These are phyloP conservation scores for Tetragonisca angustula DNA, from an alignment of 2,888 invertebrate species.

Conservation along the genomic window DNA sequence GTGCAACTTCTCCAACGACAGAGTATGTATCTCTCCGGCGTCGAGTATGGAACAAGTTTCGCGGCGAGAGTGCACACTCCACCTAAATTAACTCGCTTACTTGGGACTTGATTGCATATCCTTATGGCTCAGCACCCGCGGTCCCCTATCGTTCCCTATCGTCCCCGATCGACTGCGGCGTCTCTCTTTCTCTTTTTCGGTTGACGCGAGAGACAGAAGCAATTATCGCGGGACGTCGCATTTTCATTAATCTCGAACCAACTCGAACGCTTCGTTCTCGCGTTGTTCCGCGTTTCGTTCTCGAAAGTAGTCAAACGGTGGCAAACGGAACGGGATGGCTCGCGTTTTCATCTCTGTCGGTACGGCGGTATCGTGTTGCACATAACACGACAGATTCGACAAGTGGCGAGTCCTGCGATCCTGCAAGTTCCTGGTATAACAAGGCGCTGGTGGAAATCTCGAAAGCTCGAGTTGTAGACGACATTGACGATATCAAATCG, in stretches of 20 bases:
- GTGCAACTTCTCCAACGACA: conserved; percentile 73
- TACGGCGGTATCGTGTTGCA: not conserved
- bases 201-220: conserved; percentile 51
- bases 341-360: not conserved
- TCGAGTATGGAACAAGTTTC: conserved; percentile 75
- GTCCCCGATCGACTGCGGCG: conserved; percentile 61
- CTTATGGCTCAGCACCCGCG: conserved; percentile 68
- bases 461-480: not conserved
- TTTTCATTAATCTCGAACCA: conserved; percentile 57
- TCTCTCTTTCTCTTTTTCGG: conserved; percentile 44
- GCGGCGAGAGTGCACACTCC: conserved; percentile 77
- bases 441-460: conserved; percentile 7
- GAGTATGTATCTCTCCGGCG: conserved; percentile 67
- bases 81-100: conserved; percentile 79
- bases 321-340: not conserved
- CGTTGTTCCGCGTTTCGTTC: not conserved
- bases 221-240: conserved; percentile 48
- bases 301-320: not conserved
- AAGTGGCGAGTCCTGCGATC: not conserved
- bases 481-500: conserved; percentile 53
- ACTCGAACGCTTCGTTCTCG: not conserved
- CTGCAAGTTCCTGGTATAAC: not conserved
- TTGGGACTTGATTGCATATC: conserved; percentile 78
- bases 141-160: conserved; percentile 52
- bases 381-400: not conserved